Base-by-base conservation (phyloP, 2,113 vertebrate species). In the Podarcis muralis region DNA sequence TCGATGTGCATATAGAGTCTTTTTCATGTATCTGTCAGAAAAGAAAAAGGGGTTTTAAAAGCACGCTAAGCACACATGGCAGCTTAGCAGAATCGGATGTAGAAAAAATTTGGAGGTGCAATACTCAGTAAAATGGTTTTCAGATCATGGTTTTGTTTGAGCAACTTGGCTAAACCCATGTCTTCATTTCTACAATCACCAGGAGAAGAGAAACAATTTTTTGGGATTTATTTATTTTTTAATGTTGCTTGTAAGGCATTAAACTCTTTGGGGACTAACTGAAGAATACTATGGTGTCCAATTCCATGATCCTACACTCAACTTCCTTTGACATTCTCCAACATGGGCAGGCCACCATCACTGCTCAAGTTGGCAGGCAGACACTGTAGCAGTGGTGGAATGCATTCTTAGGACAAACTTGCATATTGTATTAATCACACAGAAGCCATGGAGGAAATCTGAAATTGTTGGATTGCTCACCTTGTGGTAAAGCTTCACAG, bases 61-160 rank as follows among this genome's bases (percentile, higher is more conserved):
- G 37, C 22, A 23, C 0, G 15, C 15, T 74, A 74, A 84, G 25
- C 59, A 83, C 0, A 88, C 2, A n/a, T 25, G 84, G 80, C 20
- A 43, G 77, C 87, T 68, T 86, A 48, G 79, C 62, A 25, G 90
- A 91, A 78, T 1, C 6, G 87, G 8, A 84, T 25, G 35, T 13
- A 35, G 30, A 72, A n/a, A 35, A 72, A 72, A 0, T 18, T 18
- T 72, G 5, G 87, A 83, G 30, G 1, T 2, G 43, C 35, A 89
- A 76, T 84, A 87, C 0, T 40, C 0, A 81, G 90, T 53, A 72
- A 4, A 87, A 35, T 30, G 30, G 13, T 35, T 81, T 81, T 79
- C 68, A 53, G n/a, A 2, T 74, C 30, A 84, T 72, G 15, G 3
- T 20, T 6, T 83, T 71, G 15, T 43, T 71, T 57, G 9, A n/a